Conservation (phyloP, 1,140 invertebrate species). For the Portunus trituberculatus region DNA sequence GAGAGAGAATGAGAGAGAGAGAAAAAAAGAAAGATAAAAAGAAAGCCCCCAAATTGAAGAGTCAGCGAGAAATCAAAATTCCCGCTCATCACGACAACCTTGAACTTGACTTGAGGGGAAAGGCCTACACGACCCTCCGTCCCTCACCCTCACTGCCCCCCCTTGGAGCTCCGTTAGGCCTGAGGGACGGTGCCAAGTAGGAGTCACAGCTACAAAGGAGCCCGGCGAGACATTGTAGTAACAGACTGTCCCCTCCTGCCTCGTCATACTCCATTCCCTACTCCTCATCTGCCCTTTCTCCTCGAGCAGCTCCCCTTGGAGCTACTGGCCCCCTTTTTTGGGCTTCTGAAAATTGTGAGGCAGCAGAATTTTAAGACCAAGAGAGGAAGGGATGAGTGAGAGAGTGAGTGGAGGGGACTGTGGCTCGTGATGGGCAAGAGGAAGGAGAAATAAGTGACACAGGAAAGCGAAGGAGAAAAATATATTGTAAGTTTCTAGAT, state of each 20-base stretch:
- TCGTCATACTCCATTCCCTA: background rate
- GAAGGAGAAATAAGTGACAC: too few relatives aligned
- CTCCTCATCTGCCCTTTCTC: background rate
- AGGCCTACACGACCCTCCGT: background rate
- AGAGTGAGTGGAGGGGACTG: too few relatives aligned
- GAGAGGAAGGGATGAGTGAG: background rate
- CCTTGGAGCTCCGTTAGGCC: background rate
- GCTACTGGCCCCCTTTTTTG: background rate
- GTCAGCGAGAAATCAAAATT: background rate
- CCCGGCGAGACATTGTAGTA: background rate
- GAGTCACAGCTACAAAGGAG: background rate
- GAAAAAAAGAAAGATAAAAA: background rate
- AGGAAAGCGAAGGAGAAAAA: too few relatives aligned
- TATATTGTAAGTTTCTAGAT: too few relatives aligned
- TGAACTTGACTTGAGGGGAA: background rate
- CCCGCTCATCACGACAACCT: background rate
- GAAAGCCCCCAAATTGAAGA: background rate
- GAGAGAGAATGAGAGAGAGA: background rate
- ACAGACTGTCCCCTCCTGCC: background rate
- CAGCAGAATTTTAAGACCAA: too few relatives aligned
- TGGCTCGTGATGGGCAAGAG: too few relatives aligned
- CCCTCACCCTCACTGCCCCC: background rate
- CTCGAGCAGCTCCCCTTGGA: background rate
- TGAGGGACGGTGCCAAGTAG: background rate
- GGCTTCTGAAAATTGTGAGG: background rate